A percentile compares a stretch with the other conserved stretches of the same genome.
Evolutionary conservation across 2,888 invertebrate species (phyloP).

Genomic region (Neocrepidodera transversa): DNA sequence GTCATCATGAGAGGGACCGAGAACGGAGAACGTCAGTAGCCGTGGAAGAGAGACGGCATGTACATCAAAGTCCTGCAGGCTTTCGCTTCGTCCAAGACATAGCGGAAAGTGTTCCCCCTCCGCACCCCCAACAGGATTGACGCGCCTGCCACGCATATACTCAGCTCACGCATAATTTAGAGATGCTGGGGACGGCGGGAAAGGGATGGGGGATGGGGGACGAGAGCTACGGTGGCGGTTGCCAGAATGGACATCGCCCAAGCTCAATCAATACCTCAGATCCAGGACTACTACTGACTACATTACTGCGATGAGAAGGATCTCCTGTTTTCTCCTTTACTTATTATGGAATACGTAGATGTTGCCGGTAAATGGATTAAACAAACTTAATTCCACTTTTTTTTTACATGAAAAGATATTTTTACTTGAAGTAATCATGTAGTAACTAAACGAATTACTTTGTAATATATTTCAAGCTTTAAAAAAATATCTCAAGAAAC

Average conservation of each 20-base stretch:
- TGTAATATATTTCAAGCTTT: no score
- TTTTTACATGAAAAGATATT: no score
- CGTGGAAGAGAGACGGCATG: conserved; percentile 35
- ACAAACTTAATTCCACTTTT: no score
- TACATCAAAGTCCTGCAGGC: conserved; percentile 55
- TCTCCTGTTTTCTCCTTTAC: conserved; percentile 12
- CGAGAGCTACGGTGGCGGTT: conserved; percentile 48
- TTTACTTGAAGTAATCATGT: no score
- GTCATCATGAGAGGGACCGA: conserved; percentile 26
- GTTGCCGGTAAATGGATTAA: no score
- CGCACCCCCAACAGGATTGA: conserved; percentile 49
- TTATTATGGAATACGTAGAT: conserved; percentile 1
- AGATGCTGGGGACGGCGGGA: conserved; percentile 48
- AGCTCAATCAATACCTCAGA: conserved; percentile 59
- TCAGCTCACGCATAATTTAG: conserved; percentile 63
- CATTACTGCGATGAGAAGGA: conserved; percentile 47
- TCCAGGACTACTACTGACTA: conserved; percentile 53
- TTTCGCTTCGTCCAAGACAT: conserved; percentile 50
- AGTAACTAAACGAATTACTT: no score
- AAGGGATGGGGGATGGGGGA: conserved; percentile 19
- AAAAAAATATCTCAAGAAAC: no score
- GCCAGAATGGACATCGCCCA: conserved; percentile 62
- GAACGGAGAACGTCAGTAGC: conserved; percentile 32
- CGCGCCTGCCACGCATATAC: conserved; percentile 60
- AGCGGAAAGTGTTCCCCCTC: conserved; percentile 36